phyloP scores from a whole-genome alignment of 2,113 vertebrate species.

The Dicaeum eximium region DNA sequence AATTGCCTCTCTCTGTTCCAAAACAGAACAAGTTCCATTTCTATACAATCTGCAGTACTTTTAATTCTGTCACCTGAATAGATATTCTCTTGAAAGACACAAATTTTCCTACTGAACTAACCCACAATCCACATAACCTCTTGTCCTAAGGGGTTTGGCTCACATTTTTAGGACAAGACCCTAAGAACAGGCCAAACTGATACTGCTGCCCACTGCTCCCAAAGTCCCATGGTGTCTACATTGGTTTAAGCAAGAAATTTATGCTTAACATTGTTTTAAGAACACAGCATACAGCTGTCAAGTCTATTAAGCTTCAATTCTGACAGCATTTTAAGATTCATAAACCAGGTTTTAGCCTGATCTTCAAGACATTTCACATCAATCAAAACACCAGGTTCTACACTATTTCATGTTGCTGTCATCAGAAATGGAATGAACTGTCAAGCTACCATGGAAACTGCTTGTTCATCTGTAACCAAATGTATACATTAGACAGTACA shows the following conservation, averaged over 20 bases:
- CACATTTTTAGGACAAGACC: background rate
- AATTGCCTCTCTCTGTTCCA: background rate
- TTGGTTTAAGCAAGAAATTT: background rate
- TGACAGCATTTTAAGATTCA: background rate
- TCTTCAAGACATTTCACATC: background rate
- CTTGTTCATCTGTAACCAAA: background rate
- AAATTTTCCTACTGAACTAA: background rate
- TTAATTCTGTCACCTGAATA: background rate
- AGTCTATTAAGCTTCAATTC: background rate
- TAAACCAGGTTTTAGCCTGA: background rate
- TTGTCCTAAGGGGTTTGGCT: background rate
- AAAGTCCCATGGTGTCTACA: background rate
- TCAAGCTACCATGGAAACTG: background rate
- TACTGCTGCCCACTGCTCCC: background rate
- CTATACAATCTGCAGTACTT: background rate
- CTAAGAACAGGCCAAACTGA: background rate
- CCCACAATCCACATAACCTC: background rate
- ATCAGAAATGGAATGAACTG: background rate
- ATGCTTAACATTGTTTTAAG: background rate
- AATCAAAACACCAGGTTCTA: background rate
- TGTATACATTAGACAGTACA: background rate
- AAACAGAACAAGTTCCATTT: background rate
- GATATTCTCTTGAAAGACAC: background rate
- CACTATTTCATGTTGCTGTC: background rate
- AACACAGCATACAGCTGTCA: background rate